Conservation (phyloP, 2,113 vertebrate species). For the Grammomys dolichurus region DNA sequence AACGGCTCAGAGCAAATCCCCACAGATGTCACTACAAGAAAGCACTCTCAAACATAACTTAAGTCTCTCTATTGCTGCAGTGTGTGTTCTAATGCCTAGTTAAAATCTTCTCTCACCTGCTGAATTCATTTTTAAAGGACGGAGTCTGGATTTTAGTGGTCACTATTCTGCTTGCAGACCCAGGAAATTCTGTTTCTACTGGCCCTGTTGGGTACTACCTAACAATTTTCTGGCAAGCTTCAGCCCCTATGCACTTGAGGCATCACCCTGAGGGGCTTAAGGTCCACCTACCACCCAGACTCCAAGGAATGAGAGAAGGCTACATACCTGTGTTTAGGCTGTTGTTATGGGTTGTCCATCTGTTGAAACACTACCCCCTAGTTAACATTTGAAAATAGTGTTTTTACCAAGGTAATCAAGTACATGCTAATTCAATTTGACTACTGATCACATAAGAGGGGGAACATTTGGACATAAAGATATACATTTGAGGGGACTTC, state of each 20-base stretch:
- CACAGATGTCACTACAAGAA: neutral
- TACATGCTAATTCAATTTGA: neutral
- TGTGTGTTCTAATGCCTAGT: constrained; percentile 18
- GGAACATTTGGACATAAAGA: neutral
- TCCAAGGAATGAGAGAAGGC: neutral
- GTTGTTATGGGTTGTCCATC: neutral
- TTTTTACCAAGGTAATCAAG: constrained; percentile 14
- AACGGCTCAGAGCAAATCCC: neutral
- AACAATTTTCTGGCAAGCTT: neutral
- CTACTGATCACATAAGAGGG: neutral
- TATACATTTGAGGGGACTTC: neutral
- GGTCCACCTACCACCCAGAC: neutral
- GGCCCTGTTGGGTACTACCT: neutral
- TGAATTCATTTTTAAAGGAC: constrained; percentile 15
- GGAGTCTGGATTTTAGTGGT: neutral
- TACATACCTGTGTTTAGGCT: neutral
- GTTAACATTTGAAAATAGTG: neutral
- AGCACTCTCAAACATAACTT: neutral
- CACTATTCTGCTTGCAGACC: neutral
- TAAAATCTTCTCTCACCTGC: constrained; percentile 9
- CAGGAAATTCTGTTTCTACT: constrained; percentile 23
- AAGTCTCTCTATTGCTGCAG: neutral
- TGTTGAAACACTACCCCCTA: neutral
- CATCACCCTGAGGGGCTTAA: neutral
- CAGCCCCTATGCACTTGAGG: neutral